Evolutionary conservation across 2,888 invertebrate genomes (phyloP), one percentile per base, ranked within the genome.

Genomic region (Hermodice carunculata): DNA sequence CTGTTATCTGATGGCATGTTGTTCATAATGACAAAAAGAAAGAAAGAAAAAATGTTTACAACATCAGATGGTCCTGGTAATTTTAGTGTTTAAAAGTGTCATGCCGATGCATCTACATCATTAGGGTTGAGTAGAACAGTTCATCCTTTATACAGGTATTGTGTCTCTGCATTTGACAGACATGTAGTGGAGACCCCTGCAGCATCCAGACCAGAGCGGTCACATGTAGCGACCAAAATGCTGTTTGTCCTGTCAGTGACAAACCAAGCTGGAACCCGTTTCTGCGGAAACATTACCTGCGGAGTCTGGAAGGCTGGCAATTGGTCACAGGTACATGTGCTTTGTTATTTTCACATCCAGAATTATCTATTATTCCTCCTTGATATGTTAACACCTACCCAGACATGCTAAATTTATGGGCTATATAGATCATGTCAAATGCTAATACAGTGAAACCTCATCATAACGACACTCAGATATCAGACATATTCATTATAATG

Each of bases 101-200:
- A n/a, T n/a, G n/a, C n/a, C n/a, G n/a, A n/a, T n/a, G n/a, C n/a
- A n/a, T n/a, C n/a, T n/a, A n/a, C n/a, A n/a, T n/a, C n/a, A n/a
- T n/a, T n/a, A n/a, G n/a, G n/a, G n/a, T n/a, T n/a, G n/a, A n/a
- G n/a, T n/a, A n/a, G n/a, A n/a, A n/a, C n/a, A n/a, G n/a, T n/a
- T n/a, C n/a, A n/a, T n/a, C n/a, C n/a, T n/a, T n/a, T n/a, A n/a
- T n/a, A n/a, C n/a, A n/a, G n/a, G n/a, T n/a, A n/a, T n/a, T n/a
- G n/a, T n/a, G n/a, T 24, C 5, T 40, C 34, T 6, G 14, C 22
- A 14, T 53, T 19, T 64, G 61, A 22, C 51, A 78, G 78, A 74
- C 70, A 14, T 86, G 85, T 69, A 77, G 73, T 51, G 78, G 75
- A n/a, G 83, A 85, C 70, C 81, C 81, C 1, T 86, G 86, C 69